Base-by-base conservation (phyloP, 2,888 invertebrate species). In the Hetaerina titia region DNA sequence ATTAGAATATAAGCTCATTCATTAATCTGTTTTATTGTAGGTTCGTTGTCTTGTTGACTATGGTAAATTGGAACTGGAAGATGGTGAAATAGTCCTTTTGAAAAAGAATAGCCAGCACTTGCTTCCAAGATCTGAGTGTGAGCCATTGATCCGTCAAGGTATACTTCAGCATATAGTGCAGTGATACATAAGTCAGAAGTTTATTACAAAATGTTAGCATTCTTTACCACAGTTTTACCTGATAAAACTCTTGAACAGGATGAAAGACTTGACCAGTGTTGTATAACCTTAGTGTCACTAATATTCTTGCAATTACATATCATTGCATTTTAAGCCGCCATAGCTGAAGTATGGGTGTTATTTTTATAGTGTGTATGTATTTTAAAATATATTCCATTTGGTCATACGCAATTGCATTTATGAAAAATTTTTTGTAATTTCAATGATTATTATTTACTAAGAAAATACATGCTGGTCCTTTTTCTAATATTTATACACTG, bases 61-160 rank as follows among this genome's bases (percentile, higher is more conserved):
- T 97, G 99, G 99, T 0, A 99, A 98, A 96, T 98, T 99, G 96
- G 99, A 99, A 97, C 97, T 99, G 17, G 99, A 99, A 96, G 99
- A 99, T 97, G 99, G 99, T n/a, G 98, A 98, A 96, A 98, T 98
- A 9, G 98, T 99, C 56, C 97, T 98, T 95, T 97, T 99, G 45
- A 99, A 98, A 96, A 99, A 98, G 96, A 98, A 99, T 96, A 99
- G 98, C 95, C 98, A 99, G 97, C 99, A 99, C 97, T 98, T 98
- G 96, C 97, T 99, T 95, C 98, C 99, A 5, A 98, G 99, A 95
- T 97, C 98, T 0, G 98, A 99, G 96, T 99, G 99, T 96, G 99
- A 99, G 96, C 98, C 98, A 90, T 97, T 99, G 19, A 98, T 99
- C 95, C 97, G 99, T 95, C 99, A 99, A 97, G 99, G 99, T 94